phyloP scores from a whole-genome alignment of 2,888 invertebrate genomes.

The Ctena decussata region DNA sequence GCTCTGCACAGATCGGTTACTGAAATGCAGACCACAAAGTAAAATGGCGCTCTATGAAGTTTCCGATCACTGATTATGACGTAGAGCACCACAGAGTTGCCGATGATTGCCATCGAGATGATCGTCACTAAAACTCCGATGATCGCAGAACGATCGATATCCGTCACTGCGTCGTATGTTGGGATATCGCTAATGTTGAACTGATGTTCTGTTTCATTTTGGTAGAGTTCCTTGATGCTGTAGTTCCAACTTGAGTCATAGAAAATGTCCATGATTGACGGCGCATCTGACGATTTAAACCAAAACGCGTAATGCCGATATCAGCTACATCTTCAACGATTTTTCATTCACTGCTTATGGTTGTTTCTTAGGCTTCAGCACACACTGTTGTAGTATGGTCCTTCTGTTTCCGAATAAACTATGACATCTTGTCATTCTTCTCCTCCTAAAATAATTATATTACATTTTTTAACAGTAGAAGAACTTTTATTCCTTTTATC shows the following conservation, averaged over 20 bases:
- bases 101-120: slow-evolving; percentile 71
- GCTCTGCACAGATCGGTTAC: slow-evolving; percentile 81
- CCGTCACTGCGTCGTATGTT: not conserved
- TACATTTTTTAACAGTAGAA: no score
- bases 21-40: slow-evolving; percentile 81
- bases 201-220: not conserved
- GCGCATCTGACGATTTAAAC: no score
- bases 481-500: no score
- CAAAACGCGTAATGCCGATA: no score
- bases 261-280: not conserved
- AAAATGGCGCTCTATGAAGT: slow-evolving; percentile 83
- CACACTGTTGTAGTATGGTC: no score
- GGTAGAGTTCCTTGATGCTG: no score
- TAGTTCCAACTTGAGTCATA: not conserved
- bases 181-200: not conserved
- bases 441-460: no score
- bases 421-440: no score
- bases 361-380: no score
- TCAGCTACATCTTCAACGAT: no score
- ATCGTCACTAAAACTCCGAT: slow-evolving; percentile 65
- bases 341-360: no score
- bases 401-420: no score
- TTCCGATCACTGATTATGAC: slow-evolving; percentile 71
- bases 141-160: slow-evolving; percentile 43
- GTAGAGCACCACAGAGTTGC: slow-evolving; percentile 73